A percentile compares a stretch with the other conserved stretches of the same genome.
phyloP scores from a whole-genome alignment of 23 tunicate species.

The Styela clava region DNA sequence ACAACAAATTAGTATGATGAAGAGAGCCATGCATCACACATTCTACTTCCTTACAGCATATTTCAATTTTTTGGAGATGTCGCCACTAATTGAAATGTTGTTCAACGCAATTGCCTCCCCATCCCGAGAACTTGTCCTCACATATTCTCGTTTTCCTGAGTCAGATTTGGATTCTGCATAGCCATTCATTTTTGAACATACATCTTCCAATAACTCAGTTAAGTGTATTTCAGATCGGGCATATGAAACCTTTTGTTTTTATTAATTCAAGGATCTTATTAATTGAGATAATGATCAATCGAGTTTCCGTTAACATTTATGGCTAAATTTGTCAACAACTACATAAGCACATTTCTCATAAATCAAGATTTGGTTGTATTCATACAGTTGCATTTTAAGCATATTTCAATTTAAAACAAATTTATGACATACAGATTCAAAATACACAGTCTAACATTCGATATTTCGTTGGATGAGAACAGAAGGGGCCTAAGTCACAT shows the following conservation, averaged over 20 bases:
- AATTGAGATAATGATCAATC: too few relatives aligned
- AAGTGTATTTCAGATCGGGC: conserved; percentile 80
- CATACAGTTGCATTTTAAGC: too few relatives aligned
- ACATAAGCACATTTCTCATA: not conserved
- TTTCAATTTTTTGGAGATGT: conserved; percentile 19
- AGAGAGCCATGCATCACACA: not conserved
- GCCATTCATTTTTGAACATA: conserved; percentile 72
- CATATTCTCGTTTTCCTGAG: conserved; percentile 26
- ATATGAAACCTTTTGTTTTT: conserved; percentile 35
- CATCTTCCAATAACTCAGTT: conserved; percentile 68
- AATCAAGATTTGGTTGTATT: too few relatives aligned
- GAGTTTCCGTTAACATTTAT: too few relatives aligned
- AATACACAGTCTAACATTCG: too few relatives aligned
- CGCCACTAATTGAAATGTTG: conserved; percentile 14
- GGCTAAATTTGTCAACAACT: conserved; percentile 3
- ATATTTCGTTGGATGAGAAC: too few relatives aligned
- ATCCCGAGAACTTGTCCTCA: conserved; percentile 23
- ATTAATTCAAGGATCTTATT: too few relatives aligned
- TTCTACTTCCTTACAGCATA: conserved; percentile 26
- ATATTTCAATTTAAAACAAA: too few relatives aligned
- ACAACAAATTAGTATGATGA: too few relatives aligned
- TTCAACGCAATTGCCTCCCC: conserved; percentile 18
- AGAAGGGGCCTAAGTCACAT: too few relatives aligned
- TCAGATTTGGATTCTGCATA: conserved; percentile 67
- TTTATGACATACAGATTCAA: too few relatives aligned